Base-by-base conservation (phyloP, 2,113 vertebrate genomes). In the Apistogramma diplotaenia region DNA sequence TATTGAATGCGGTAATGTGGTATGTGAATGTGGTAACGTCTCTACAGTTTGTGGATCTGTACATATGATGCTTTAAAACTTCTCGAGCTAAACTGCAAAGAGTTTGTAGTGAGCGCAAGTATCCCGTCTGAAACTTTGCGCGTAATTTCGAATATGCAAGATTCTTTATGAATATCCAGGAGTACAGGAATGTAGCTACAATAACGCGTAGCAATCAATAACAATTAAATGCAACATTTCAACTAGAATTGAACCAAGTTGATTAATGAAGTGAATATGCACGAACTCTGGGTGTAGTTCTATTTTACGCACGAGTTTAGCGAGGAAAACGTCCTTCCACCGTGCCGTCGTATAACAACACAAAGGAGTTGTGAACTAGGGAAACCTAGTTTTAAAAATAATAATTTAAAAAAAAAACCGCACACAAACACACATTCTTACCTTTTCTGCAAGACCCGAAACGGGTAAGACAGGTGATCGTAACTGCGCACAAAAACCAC, bases 401-500 rank as follows among this genome's bases (percentile, higher is more conserved):
- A 23, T 1, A 25, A n/a, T n/a, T n/a, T n/a, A n/a, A n/a, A n/a
- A 37, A 67, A 27, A 2, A 67, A 7, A 8, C 23, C 40, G 16
- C 40, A 18, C 27, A 13, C 40, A 18, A 21, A 16, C 1, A 27
- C 3, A 2, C 13, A 23, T 0, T 19, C 90, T 89, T 94, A 94
- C 93, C 92, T 84, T 33, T 73, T 40, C 81, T 71, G 59, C 82
- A 79, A 5, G 86, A 86, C 2, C 81, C 89, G 0, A 70, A 49
- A 35, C 11, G 33, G 56, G 40, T 12, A 21, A 78, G 57, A 2
- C 37, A 84, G 65, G 21, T 29, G 33, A 92, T 46, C 1, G 49
- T 81, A 5, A 88, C 21, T 12, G 72, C 87, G 87, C 89, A 85
- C 62, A 82, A 15, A 81, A 90, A 16, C 89, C 88, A 87, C 59